Evolutionary conservation across 2,888 invertebrate species (phyloP), one percentile per base, ranked within the genome.

Genomic region (Yponomeuta malinellus): DNA sequence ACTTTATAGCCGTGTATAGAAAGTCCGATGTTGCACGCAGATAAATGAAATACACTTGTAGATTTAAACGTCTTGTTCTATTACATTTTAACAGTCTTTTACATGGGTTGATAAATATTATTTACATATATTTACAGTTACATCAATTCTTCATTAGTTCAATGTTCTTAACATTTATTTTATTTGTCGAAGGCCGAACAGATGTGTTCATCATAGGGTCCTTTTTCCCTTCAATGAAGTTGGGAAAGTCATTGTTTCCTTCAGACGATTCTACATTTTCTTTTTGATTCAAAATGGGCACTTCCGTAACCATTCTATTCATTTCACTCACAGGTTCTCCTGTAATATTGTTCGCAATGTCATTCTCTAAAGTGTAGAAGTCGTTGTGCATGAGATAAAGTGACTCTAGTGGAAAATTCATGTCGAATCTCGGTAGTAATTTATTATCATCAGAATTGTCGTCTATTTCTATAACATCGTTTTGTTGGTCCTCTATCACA

Each of bases 1-100:
- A 96, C 84, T 93, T 93, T 79, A 94, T 96, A 75, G 94, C 94
- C 31, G 88, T 95, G 65, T 96, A 96, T 83, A n/a, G 76, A 69
- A 71, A 78, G 68, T 68, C 52, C 5, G 48, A 68, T 48, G 33
- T 77, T 76, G 75, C 71, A 68, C 31, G 69, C 6, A 59, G 43
- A 31, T 10, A 10, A 64, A 70, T 23, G 69, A 69, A 52, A 59
- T 10, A 15, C 10, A 12, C 15, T 15, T 29, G 31, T 69, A 33
- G 63, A 63, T 71, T 48, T 59, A 59, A 59, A 15, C 8, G 43
- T 69, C 64, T 71, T 48, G 63, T 66, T 68, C 71, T 63, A 71
- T 71, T 72, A 59, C 63, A 72, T 70, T 71, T 73, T 72, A 73
- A 73, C 74, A 74, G 73, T 74, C 75, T 75, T 73, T 72, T 68